A percentile compares a stretch with the other conserved stretches of the same genome.
Evolutionary conservation across 1,140 invertebrate genomes (phyloP).

Genomic region (Caerostris darwini): DNA sequence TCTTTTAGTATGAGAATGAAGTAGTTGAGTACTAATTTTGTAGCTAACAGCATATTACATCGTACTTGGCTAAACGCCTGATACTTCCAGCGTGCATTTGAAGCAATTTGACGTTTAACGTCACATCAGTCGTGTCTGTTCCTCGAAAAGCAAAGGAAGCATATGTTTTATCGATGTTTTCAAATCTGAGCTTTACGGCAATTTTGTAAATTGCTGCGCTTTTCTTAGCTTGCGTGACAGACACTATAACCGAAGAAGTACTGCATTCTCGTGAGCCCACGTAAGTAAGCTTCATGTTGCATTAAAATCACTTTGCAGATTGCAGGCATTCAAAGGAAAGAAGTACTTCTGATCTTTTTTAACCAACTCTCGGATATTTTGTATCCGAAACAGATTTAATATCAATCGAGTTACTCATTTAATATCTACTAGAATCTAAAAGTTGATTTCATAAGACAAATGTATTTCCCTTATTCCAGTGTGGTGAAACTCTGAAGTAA

Average conservation of each 20-base stretch:
- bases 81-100: background rate
- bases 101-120: constrained; percentile 28
- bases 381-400: background rate
- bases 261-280: background rate
- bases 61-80: background rate
- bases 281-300: constrained; percentile 62
- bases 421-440: background rate
- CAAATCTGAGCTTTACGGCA: constrained; percentile 53
- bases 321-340: constrained; percentile 34
- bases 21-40: background rate
- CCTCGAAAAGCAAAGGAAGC: background rate
- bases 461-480: background rate
- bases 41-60: background rate
- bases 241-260: constrained; percentile 37
- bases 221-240: constrained; percentile 64
- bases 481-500: background rate
- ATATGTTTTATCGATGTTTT: constrained; percentile 69
- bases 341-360: background rate
- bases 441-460: background rate
- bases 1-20: too few species aligned
- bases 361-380: background rate
- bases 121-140: constrained; percentile 14
- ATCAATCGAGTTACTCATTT: background rate
- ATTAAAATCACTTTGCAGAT: constrained; percentile 63
- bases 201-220: constrained; percentile 65